These are phyloP conservation scores for Sebastes kiyomatsui DNA, from an alignment of 2,797 vertebrate genomes.

Conservation along the genomic window DNA sequence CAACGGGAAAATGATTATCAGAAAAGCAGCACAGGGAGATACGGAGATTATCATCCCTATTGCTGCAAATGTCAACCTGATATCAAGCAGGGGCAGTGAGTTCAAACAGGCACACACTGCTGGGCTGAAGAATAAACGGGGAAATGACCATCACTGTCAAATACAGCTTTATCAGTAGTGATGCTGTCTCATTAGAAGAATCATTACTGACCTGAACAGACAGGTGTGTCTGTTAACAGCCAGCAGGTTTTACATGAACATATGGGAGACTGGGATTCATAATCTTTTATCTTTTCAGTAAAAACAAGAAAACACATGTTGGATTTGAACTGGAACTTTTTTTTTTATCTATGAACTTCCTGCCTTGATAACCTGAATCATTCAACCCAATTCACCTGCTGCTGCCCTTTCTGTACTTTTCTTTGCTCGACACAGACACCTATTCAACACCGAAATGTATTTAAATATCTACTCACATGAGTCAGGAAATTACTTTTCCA, in stretches of 20 bases:
- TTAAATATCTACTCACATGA: not conserved
- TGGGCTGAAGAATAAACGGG: not conserved
- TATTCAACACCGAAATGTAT: not conserved
- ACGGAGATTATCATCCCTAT: slow-evolving; percentile 10
- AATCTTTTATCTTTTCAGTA: not conserved
- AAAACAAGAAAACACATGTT: not conserved
- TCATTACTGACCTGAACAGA: not conserved
- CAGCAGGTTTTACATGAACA: not conserved
- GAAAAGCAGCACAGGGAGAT: slow-evolving; percentile 10
- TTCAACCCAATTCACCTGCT: not conserved
- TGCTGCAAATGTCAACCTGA: slow-evolving; percentile 53
- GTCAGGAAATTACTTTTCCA: not conserved
- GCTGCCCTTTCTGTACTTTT: not conserved
- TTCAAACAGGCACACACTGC: not conserved
- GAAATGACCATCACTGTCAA: not conserved
- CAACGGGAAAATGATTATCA: slow-evolving; percentile 53
- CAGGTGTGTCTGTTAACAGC: not conserved
- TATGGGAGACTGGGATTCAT: not conserved
- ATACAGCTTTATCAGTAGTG: not conserved
- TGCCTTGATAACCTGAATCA: not conserved
- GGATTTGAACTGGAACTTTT: not conserved
- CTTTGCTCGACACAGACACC: not conserved
- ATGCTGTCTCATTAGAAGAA: not conserved
- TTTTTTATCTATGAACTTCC: not conserved
- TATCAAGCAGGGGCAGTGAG: not conserved